Percentiles rank a stretch among this genome's conserved stretches.
phyloP scores from a whole-genome alignment of 2,888 invertebrate genomes.

The Amblyjoppa fuscipennis region DNA sequence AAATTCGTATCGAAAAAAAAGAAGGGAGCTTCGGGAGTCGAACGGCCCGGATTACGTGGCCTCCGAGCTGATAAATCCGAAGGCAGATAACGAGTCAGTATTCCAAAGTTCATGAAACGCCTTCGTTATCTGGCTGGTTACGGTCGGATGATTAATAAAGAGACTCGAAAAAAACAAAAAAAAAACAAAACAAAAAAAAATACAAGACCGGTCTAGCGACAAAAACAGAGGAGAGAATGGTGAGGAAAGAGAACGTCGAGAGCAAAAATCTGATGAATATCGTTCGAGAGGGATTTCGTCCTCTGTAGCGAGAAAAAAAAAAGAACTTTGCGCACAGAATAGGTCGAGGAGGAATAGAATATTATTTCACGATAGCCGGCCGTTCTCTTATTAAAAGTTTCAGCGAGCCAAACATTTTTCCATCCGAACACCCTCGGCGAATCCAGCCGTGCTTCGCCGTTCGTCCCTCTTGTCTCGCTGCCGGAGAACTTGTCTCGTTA shows the following conservation, averaged over 20 bases:
- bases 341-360: slow-evolving; percentile 4
- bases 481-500: slow-evolving; percentile 72
- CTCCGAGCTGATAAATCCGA: slow-evolving; percentile 34
- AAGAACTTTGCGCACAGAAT: background rate
- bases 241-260: background rate
- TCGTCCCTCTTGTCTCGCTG: slow-evolving; percentile 29
- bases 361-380: slow-evolving; percentile 35
- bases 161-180: background rate
- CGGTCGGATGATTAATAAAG: slow-evolving; percentile 23
- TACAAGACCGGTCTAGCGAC: background rate
- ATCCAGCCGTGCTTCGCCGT: background rate
- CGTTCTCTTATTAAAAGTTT: slow-evolving; percentile 73
- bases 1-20: background rate
- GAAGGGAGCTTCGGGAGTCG: background rate
- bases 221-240: background rate
- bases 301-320: background rate
- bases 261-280: slow-evolving; percentile 35
- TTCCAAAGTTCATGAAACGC: slow-evolving; percentile 36
- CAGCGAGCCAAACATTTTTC: slow-evolving; percentile 58
- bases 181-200: slow-evolving; percentile 1
- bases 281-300: background rate
- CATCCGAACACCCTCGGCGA: slow-evolving; percentile 14
- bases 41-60: background rate
- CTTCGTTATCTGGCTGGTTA: slow-evolving; percentile 44
- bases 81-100: slow-evolving; percentile 45